phyloP scores from a whole-genome alignment of 2,113 vertebrate genomes.

The Paradoxurus hermaphroditus region DNA sequence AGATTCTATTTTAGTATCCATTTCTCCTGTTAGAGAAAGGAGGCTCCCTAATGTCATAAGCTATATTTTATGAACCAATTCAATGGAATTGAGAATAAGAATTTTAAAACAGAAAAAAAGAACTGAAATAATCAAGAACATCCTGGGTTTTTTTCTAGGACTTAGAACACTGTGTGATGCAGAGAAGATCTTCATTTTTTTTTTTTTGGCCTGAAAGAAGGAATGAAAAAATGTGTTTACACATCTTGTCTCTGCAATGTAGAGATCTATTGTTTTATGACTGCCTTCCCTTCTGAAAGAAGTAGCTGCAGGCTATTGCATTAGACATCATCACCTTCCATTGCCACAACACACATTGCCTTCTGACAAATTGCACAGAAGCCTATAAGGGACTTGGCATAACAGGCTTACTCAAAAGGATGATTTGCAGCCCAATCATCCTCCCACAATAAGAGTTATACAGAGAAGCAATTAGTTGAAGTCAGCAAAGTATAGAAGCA shows the following conservation, averaged over 20 bases:
- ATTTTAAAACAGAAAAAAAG: not conserved
- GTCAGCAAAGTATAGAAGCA: constrained; percentile 26
- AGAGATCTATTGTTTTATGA: not conserved
- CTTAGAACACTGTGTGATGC: not conserved
- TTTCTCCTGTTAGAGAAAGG: not conserved
- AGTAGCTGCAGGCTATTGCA: not conserved
- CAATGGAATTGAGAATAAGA: not conserved
- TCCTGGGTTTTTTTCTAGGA: not conserved
- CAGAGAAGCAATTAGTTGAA: constrained; percentile 49
- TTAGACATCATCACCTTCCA: not conserved
- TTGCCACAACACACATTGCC: not conserved
- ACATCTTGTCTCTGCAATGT: not conserved
- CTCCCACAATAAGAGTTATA: constrained; percentile 27
- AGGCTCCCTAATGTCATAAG: not conserved
- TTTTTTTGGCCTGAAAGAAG: not conserved
- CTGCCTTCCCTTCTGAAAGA: not conserved
- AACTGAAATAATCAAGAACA: not conserved
- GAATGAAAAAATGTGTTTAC: not conserved
- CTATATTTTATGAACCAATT: not conserved
- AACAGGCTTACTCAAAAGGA: constrained; percentile 35
- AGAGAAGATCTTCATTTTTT: not conserved
- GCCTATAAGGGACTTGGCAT: not conserved
- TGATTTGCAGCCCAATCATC: constrained; percentile 33
- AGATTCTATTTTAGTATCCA: not conserved
- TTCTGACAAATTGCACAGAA: constrained; percentile 28